Conservation (phyloP, 1,140 invertebrate genomes). For the Saxidomus purpurata region DNA sequence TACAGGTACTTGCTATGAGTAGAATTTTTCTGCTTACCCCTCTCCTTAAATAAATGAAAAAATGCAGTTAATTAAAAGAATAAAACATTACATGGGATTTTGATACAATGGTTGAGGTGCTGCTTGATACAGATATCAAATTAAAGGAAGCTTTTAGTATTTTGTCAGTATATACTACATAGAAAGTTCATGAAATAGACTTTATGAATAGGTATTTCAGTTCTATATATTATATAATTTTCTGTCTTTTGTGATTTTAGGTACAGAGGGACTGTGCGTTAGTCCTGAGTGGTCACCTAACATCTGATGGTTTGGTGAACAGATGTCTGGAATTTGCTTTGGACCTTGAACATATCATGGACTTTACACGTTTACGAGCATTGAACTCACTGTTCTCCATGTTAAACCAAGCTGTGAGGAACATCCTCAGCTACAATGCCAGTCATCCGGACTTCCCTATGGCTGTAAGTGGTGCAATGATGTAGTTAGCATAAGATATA, state of each 20-base stretch:
- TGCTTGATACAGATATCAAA: too few species aligned
- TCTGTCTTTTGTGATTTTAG: too few species aligned
- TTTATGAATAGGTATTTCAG: too few species aligned
- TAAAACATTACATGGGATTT: too few species aligned
- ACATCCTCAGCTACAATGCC: slow-evolving; percentile 97
- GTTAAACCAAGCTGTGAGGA: slow-evolving; percentile 96
- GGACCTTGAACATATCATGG: slow-evolving; percentile 98
- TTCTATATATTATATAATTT: too few species aligned
- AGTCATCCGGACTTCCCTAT: slow-evolving; percentile 98
- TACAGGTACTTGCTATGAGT: slow-evolving; percentile 82
- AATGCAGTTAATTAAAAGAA: too few species aligned
- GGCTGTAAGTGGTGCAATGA: slow-evolving; percentile 85
- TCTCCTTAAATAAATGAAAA: too few species aligned
- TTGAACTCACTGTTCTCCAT: slow-evolving; percentile 98
- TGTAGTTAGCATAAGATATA: too few species aligned
- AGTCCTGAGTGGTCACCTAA: slow-evolving; percentile 94
- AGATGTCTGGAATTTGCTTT: slow-evolving; percentile 96
- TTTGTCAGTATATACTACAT: too few species aligned
- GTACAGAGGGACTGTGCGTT: slow-evolving; percentile 96
- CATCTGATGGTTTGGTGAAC: slow-evolving; percentile 96
- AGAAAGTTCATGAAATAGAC: too few species aligned
- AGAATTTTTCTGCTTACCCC: background rate
- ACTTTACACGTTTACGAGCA: slow-evolving; percentile 97
- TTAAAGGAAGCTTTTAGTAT: too few species aligned
- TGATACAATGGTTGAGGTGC: too few species aligned